Base-by-base conservation (phyloP, 2,113 vertebrate species). In the Cyphotilapia sp. region DNA sequence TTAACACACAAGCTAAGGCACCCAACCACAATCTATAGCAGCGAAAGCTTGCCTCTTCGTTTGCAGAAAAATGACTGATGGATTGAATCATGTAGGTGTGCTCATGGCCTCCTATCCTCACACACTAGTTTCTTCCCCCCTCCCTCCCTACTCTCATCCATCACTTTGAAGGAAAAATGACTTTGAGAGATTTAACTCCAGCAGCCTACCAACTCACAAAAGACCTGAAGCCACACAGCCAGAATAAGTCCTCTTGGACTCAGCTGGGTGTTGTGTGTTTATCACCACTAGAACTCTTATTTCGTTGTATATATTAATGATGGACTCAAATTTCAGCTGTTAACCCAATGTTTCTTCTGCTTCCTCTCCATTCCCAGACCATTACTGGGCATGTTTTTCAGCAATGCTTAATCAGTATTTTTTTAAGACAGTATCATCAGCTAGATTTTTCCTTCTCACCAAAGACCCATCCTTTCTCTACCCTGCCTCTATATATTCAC, bases 31-130 rank as follows among this genome's bases (percentile, higher is more conserved):
- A 42, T 45, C 83, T 14, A 66, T 76, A 40, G 85, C 53, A 78
- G 81, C 69, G 29, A 86, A 66, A 91, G 91, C 83, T 89, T 86
- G 29, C 38, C 3, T 16, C 76, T 91, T 88, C 7, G 54, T 94
- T 89, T 90, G 85, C 80, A 93, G 19, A 88, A 81, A 90, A 90
- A 45, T 74, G 27, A 92, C 45, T 90, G 85, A 78, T 89, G 69
- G 85, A 83, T 87, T 76, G n/a, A 90, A 87, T 40, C 33, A 56
- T 83, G 24, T 47, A 47, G 45, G 47, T 89, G 42, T 49, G 38
- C 33, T 82, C 81, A 35, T 88, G 19, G 80, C 69, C 51, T 57
- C 12, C 71, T 57, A 81, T 45, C 7, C 45, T 16, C 51, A 81
- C 7, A 69, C 49, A 24, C 7, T 80, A 49, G 71, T 12, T 76